Evolutionary conservation across 2,888 invertebrate species (phyloP), one percentile per base, ranked within the genome.

Genomic region (Platycheirus albimanus): DNA sequence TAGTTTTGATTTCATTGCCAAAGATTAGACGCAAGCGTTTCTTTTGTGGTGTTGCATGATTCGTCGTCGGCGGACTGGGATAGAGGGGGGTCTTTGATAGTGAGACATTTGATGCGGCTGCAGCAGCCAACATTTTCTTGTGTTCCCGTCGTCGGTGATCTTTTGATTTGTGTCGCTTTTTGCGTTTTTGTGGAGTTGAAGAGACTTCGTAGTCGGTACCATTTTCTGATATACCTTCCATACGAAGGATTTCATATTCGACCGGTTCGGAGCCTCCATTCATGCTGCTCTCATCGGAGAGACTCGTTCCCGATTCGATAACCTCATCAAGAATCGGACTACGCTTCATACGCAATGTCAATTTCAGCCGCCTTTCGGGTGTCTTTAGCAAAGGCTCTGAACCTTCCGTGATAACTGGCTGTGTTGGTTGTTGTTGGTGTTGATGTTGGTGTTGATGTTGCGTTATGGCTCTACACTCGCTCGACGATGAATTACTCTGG

Each of bases 1-100:
- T 97, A 89, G 96, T 96, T 89, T 95, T 95, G 88, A 96, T 95
- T 91, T 97, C 97, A 90, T 96, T 96, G 86, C 97, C 97, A 88
- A 97, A 95, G 88, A 96, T 96, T 88, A 97, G 92, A 88, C 96
- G 94, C 89, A 97, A 92, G 88, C 97, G 94, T 91, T 97, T 97
- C 93, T 95, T 95, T 61, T 95, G 94, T 85, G 95, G 95, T 87
- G 94, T 92, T 86, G 93, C 93, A 56, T 87, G 87, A 19, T 81
- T 66, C 92, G 47, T 66, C 92, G 47, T 86, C 85, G 36, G 88
- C 86, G 85, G 72, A 67, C 76, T 85, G 58, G 77, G 83, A 17
- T 85, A 83, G 6, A 63, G 63, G 38, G 54, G 63, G 11, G 45
- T 63, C 43, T 76, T 81, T 20, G 84, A 63, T 15, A 71, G 66